Evolutionary conservation across 2,888 invertebrate genomes (phyloP).

Genomic region (Macaria liturata): DNA sequence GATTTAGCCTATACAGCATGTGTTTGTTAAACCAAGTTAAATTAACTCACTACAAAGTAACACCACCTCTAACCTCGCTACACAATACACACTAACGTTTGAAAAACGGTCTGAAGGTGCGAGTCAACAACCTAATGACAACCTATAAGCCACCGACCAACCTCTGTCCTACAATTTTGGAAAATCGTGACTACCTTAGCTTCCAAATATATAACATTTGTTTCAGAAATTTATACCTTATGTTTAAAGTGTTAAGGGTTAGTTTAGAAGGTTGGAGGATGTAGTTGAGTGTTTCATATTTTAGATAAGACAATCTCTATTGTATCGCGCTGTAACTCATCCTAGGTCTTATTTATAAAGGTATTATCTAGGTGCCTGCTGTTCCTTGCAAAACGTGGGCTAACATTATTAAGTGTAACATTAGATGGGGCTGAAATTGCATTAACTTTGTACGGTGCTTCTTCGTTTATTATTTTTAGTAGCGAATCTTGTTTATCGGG

Average conservation of each 20-base stretch:
- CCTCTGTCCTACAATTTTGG: constrained; percentile 26
- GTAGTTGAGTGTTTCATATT: constrained; percentile 30
- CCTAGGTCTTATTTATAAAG: constrained; percentile 43
- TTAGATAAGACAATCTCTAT: constrained; percentile 39
- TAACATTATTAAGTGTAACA: constrained; percentile 20
- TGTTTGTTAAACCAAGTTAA: too few species aligned
- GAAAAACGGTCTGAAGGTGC: constrained; percentile 13
- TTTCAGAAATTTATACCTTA: constrained; percentile 9
- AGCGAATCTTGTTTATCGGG: too few species aligned
- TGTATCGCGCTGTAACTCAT: constrained; percentile 44
- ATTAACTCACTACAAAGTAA: too few species aligned
- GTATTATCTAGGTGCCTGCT: constrained; percentile 33
- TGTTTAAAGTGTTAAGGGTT: constrained; percentile 1
- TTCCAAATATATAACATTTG: constrained; percentile 25
- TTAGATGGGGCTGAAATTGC: constrained; percentile 9
- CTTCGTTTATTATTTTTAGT: neutral
- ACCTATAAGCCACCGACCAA: constrained; percentile 24
- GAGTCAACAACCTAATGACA: constrained; percentile 26
- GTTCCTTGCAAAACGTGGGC: constrained; percentile 15
- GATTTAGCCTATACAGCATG: too few species aligned
- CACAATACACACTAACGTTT: constrained; percentile 1
- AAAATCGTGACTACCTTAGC: constrained; percentile 27
- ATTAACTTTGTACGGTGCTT: neutral
- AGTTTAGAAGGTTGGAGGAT: neutral
- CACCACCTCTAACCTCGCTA: neutral